Base-by-base conservation (phyloP, 2,113 vertebrate genomes). In the Equus quagga region DNA sequence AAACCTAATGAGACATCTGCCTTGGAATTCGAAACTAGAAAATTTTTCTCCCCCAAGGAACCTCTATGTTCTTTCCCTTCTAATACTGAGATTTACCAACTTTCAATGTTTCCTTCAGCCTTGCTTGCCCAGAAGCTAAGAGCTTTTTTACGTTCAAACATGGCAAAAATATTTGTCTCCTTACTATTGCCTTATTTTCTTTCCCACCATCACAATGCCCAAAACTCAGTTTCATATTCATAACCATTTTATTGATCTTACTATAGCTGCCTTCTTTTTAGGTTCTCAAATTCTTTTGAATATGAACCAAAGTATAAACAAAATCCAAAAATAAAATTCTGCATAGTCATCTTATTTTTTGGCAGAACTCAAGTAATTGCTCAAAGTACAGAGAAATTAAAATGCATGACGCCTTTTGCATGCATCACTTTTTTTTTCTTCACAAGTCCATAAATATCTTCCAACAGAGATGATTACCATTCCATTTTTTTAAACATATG, bases 241-340 rank as follows among this genome's bases (percentile, higher is more conserved):
- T 73, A 83, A 56, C 31, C 36, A 94, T 78, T 95, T 88, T 70
- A 78, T 6, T 89, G 6, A 92, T 80, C 33, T 85, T n/a, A 94
- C 46, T 79, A 62, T 62, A 58, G 54, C 51, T 87, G 44, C 28
- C 31, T 81, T 73, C 64, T 90, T 94, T 70, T 96, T 82, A 94
- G 60, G 72, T 41, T 31, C 78, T 95, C 36, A 85, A 72, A 91
- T 93, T 54, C 58, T 82, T 89, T 36, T 72, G 33, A 93, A 84
- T 79, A 84, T 84, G 79, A 92, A 73, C 23, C 28, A 84, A 93
- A 96, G 31, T 65, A 87, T 91, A 89, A 93, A 54, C 12, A 44
- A 97, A 84, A 73, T 65, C 69, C 2, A 96, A 96, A 93, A 81
- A 62, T 49, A 82, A 65, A 96, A 49, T 23, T 87, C 69, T 18